Evolutionary conservation across 1,140 invertebrate genomes (phyloP), one percentile per base, ranked within the genome.

Genomic region (Cecropterus lyciades): DNA sequence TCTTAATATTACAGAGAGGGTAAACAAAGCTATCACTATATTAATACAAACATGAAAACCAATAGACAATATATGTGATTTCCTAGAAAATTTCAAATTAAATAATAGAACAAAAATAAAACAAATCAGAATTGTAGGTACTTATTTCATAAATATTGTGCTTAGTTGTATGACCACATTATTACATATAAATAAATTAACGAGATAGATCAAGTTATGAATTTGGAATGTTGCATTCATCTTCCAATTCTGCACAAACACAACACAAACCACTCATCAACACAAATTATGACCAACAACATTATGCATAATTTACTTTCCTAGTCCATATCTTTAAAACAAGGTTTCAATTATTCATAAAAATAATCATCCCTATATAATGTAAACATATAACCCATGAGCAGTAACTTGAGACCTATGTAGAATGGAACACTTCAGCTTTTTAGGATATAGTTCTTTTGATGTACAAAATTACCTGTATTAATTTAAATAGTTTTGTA

Each of bases 211-310:
- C 37, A 9, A 56, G 11, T 10, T 24, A 40, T 43, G 15, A 17
- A 56, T 57, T 57, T 57, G 55, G 55, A 57, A 57, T 57, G 40
- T 57, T 45, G 20, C 8, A 30, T 27, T 7, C 9, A 57, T 57
- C 43, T 43, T 45, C 20, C 40, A 27, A 42, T 56, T 42, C 40
- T 24, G 14, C 27, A 9, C 6, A 56, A 56, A 43, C 37, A n/a
- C 13, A 43, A 43, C 10, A 43, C 10, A 40, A 40, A 40, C 37
- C 27, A 40, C 5, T 43, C 13, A 14, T 3, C 11, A 9, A 40
- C 37, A n/a, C 13, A 43, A 43, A 43, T 43, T 43, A 40, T 40
- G 40, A 6, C 13, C 0, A 37, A 11, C n/a, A 40, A 40, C n/a
- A 40, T 40, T 40, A 40, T 40, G 37, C 37, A 40, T 40, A 40